phyloP scores from a whole-genome alignment of 2,113 vertebrate genomes.

The Pao palembangensis region DNA sequence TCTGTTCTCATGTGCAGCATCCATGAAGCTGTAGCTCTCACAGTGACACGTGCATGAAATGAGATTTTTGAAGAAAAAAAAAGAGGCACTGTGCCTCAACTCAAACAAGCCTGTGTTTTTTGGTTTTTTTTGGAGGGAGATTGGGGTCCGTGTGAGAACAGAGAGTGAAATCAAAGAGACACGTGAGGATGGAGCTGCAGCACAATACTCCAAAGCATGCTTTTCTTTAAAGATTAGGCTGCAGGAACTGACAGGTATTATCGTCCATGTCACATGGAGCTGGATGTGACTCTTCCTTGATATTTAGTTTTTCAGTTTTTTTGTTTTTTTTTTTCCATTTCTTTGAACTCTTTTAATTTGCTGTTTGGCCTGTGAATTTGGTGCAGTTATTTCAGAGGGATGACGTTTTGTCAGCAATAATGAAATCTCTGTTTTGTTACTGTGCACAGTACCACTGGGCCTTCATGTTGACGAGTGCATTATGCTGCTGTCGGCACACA shows the following conservation, averaged over 20 bases:
- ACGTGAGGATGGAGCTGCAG: background rate
- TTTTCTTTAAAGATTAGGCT: constrained; percentile 11
- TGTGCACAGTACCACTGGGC: no score
- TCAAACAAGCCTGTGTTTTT: background rate
- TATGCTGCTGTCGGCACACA: no score
- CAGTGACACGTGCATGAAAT: background rate
- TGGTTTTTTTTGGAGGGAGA: background rate
- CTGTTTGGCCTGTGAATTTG: no score
- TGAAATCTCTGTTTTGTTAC: no score
- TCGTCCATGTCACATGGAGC: background rate
- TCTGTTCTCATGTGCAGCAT: background rate
- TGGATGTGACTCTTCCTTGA: background rate
- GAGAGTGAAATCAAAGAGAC: constrained; percentile 1
- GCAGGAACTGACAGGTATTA: background rate
- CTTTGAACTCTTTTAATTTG: no score
- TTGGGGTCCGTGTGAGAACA: background rate
- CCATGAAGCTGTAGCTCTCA: background rate
- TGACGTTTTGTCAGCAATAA: no score
- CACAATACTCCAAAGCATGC: background rate
- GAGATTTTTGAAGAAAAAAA: background rate
- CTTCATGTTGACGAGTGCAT: no score
- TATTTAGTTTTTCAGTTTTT: background rate
- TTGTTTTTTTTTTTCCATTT: no score
- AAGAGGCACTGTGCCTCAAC: no score
- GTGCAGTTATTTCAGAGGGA: no score